Evolutionary conservation across 1,140 invertebrate genomes (phyloP), one percentile per base, ranked within the genome.

Genomic region (Bombyx mandarina): DNA sequence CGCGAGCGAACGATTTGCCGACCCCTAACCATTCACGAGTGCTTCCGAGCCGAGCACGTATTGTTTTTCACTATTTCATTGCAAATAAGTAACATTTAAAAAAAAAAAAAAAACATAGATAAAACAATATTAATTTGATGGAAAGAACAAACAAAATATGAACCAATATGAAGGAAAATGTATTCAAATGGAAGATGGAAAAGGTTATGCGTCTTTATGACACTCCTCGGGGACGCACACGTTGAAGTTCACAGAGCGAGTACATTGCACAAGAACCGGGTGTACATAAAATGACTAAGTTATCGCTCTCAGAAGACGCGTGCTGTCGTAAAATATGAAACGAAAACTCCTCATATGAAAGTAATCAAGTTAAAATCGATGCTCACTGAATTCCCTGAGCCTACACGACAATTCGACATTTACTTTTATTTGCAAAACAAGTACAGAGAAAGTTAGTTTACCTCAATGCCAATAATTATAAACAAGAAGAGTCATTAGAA

Each of bases 221-320:
- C 61, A 57, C 67, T 63, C 79, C 74, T 59, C 61, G 65, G 81
- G 77, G 82, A 80, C 63, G 65, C 67, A 69, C 73, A 72, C 71
- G 73, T 66, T 71, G 69, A 81, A 82, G 72, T 79, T 82, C 69
- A 62, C 66, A 55, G 60, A 67, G 75, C 82, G 76, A 70, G 69
- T 76, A 75, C 68, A 65, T 60, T 60, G 66, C 60, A 63, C 72
- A 69, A 75, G 71, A 75, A 81, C 81, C 74, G 75, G 72, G 75
- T 79, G 77, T 79, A 75, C 79, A 86, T 86, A 86, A 86, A 86
- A 82, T 79, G 75, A 84, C 81, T 86, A 82, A 82, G 77, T 83
- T 84, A 86, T 82, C 73, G 77, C 81, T 78, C 83, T 83, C 81
- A 69, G 71, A 81, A 86, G 81, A 83, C 79, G 78, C 79, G 81